Percentiles rank a stretch among this genome's conserved stretches.
Conservation (phyloP, 2,113 vertebrate species). For the Merops nubicus region DNA sequence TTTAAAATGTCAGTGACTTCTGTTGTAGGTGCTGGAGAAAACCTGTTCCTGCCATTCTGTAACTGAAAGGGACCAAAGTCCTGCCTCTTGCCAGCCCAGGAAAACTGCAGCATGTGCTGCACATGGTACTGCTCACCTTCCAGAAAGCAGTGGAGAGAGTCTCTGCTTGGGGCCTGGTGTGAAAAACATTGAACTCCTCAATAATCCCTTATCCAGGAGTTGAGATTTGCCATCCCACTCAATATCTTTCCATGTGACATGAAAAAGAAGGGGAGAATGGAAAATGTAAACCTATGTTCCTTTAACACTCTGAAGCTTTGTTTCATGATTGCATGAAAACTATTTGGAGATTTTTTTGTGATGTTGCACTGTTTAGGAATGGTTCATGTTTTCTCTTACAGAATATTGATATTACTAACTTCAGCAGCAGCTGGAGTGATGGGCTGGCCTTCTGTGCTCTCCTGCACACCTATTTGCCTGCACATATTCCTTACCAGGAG, state of each 20-base stretch:
- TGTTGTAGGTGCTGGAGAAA: not conserved
- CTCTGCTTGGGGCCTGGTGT: not conserved
- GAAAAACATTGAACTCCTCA: not conserved
- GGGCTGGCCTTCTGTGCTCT: conserved; percentile 91
- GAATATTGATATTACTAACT: conserved; percentile 94
- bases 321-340: not conserved
- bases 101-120: not conserved
- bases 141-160: not conserved
- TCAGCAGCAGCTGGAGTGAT: conserved; percentile 95
- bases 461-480: conserved; percentile 89
- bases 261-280: not conserved
- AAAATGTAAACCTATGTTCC: not conserved
- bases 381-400: conserved; percentile 34
- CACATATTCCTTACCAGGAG: conserved; percentile 92
- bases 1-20: not conserved
- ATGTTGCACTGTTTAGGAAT: not conserved
- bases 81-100: not conserved
- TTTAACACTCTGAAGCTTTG: not conserved
- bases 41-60: not conserved
- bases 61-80: not conserved
- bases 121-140: not conserved
- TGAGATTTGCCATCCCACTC: not conserved
- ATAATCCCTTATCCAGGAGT: not conserved
- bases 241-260: not conserved
- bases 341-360: not conserved